A percentile compares a stretch with the other conserved stretches of the same genome.
These are phyloP conservation scores for Bathynomus jamesi DNA, from an alignment of 1,140 invertebrate genomes.

Conservation along the genomic window DNA sequence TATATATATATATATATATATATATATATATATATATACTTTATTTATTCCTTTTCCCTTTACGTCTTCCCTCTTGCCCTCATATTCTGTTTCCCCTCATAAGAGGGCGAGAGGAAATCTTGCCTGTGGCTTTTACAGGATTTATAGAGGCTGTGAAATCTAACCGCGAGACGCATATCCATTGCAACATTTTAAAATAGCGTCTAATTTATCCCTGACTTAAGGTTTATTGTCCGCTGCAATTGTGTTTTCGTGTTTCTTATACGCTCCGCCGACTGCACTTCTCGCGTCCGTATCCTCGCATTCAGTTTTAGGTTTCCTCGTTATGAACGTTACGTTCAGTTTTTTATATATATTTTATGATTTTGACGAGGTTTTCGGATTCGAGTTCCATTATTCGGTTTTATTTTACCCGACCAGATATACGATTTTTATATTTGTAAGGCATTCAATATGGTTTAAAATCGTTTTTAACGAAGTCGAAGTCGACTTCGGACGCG, in stretches of 20 bases:
- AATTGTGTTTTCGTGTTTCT: constrained; percentile 36
- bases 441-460: too few relatives aligned
- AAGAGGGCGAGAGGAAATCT: not conserved
- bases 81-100: not conserved
- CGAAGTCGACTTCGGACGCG: not conserved
- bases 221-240: constrained; percentile 29
- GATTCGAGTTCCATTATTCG: too few relatives aligned
- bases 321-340: not conserved
- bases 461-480: too few relatives aligned
- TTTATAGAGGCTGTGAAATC: constrained; percentile 1
- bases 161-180: not conserved
- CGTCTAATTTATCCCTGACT: constrained; percentile 29
- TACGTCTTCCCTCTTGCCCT: not conserved
- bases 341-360: too few relatives aligned
- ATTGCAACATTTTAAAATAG: not conserved
- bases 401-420: too few relatives aligned
- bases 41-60: not conserved
- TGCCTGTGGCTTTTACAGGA: not conserved
- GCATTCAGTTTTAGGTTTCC: not conserved
- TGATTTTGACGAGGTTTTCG: too few relatives aligned
- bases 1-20: constrained; percentile 3
- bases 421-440: too few relatives aligned
- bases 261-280: constrained; percentile 22
- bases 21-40: not conserved
- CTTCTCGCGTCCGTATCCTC: not conserved